Percentiles rank a stretch among this genome's conserved stretches.
Conservation (phyloP, 2,888 invertebrate genomes). For the Tricholauxania praeusta region DNA sequence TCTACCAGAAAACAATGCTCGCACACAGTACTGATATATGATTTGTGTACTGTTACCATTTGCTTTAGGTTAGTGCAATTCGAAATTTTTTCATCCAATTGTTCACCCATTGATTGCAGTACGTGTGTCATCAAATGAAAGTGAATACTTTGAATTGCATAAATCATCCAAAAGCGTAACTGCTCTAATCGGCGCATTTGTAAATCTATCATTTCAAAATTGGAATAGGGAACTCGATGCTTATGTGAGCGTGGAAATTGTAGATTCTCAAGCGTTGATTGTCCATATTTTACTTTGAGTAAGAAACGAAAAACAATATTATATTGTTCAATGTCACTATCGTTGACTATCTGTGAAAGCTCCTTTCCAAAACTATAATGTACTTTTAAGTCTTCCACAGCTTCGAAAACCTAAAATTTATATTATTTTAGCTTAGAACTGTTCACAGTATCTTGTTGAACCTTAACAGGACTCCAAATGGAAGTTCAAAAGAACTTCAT, state of each 20-base stretch:
- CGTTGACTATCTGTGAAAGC: slow-evolving; percentile 58
- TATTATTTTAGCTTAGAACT: neutral
- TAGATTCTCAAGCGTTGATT: slow-evolving; percentile 70
- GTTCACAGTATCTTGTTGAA: neutral
- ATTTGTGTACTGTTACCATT: slow-evolving; percentile 61
- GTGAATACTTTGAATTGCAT: slow-evolving; percentile 70
- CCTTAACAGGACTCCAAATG: neutral
- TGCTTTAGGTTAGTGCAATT: slow-evolving; percentile 58
- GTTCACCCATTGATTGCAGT: slow-evolving; percentile 64
- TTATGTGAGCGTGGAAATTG: slow-evolving; percentile 61
- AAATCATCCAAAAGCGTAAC: slow-evolving; percentile 71
- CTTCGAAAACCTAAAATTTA: slow-evolving; percentile 54
- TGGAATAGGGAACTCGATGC: slow-evolving; percentile 52
- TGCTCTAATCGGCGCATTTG: slow-evolving; percentile 69
- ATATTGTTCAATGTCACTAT: slow-evolving; percentile 56
- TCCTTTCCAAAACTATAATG: slow-evolving; percentile 57
- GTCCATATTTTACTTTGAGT: slow-evolving; percentile 71
- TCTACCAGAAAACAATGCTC: slow-evolving; percentile 60
- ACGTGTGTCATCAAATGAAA: slow-evolving; percentile 69
- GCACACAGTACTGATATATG: slow-evolving; percentile 60
- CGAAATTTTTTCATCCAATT: slow-evolving; percentile 58
- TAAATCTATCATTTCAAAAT: slow-evolving; percentile 59
- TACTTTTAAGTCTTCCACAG: slow-evolving; percentile 59
- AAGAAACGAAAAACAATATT: slow-evolving; percentile 70
- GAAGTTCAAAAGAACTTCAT: too few species aligned